Conservation (phyloP, 2,797 vertebrate species). For the Gephyroberyx darwinii region DNA sequence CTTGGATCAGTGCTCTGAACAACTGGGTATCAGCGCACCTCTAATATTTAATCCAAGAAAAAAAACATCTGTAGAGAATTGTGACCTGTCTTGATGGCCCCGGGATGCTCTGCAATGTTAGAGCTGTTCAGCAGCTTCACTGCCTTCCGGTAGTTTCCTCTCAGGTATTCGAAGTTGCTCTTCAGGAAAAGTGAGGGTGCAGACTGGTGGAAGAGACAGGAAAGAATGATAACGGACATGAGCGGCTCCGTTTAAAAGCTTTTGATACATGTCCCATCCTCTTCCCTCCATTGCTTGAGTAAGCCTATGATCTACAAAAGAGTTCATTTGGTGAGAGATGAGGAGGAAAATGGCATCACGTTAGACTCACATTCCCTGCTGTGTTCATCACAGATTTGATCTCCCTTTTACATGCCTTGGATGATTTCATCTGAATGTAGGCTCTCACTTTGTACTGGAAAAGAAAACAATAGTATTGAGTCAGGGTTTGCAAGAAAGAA, state of each 20-base stretch:
- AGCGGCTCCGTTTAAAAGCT: background rate
- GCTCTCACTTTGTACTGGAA: conserved; percentile 96
- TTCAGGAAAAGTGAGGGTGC: conserved; percentile 96
- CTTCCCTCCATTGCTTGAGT: background rate
- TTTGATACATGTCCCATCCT: background rate
- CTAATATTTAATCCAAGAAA: background rate
- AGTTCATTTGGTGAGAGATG: background rate
- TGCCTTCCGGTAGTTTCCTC: conserved; percentile 98
- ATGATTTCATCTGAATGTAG: conserved; percentile 99
- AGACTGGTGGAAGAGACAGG: conserved; percentile 81
- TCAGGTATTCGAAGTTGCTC: conserved; percentile 98
- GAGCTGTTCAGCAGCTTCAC: conserved; percentile 97
- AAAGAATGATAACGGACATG: background rate
- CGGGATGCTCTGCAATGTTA: conserved; percentile 96
- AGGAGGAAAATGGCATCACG: background rate
- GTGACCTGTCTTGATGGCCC: conserved; percentile 96
- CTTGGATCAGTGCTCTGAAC: too few species aligned
- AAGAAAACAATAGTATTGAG: conserved; percentile 7
- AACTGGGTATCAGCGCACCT: too few species aligned
- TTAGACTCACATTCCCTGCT: conserved; percentile 92
- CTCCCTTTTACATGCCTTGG: conserved; percentile 98
- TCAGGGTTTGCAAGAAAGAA: background rate
- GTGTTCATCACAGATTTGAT: conserved; percentile 99
- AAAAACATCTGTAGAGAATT: background rate
- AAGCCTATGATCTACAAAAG: background rate